These are phyloP conservation scores for Leptinotarsa texana DNA, from an alignment of 1,140 invertebrate genomes.

Conservation along the genomic window DNA sequence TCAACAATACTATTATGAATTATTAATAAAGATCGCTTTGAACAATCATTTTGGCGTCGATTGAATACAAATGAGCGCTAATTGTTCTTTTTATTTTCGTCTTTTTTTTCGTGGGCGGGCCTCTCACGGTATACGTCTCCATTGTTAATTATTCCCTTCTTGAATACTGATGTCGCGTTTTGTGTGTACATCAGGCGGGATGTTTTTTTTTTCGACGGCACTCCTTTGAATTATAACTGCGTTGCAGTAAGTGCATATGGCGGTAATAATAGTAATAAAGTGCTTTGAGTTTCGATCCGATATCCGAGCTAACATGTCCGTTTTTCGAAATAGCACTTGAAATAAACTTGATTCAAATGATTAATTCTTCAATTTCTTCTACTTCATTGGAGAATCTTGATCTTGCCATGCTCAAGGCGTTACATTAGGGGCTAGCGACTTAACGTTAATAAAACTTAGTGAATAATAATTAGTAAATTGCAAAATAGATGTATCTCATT, in stretches of 20 bases:
- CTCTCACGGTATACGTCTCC: background rate
- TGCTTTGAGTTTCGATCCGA: too few species aligned
- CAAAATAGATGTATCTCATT: too few species aligned
- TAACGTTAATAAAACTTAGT: too few species aligned
- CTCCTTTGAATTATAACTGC: background rate
- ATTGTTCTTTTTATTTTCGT: conserved; percentile 12
- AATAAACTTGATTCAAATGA: too few species aligned
- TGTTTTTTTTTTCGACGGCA: background rate
- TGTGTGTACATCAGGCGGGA: background rate
- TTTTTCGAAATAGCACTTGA: too few species aligned
- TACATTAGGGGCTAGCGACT: too few species aligned
- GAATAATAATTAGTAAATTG: too few species aligned
- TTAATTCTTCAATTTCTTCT: too few species aligned
- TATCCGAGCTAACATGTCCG: too few species aligned
- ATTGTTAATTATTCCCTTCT: conserved; percentile 6
- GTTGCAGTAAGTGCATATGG: background rate
- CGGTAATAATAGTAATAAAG: too few species aligned
- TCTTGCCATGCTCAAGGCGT: too few species aligned
- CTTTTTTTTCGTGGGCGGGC: background rate
- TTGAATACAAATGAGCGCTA: conserved; percentile 17
- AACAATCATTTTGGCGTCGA: conserved; percentile 11
- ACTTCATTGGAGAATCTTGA: too few species aligned
- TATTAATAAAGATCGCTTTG: conserved; percentile 12
- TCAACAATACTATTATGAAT: conserved; percentile 11
- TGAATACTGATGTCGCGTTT: conserved; percentile 3